Percentiles rank a stretch among this genome's conserved stretches.
phyloP scores from a whole-genome alignment of 2,113 vertebrate genomes.

The Copsychus sechellarum region DNA sequence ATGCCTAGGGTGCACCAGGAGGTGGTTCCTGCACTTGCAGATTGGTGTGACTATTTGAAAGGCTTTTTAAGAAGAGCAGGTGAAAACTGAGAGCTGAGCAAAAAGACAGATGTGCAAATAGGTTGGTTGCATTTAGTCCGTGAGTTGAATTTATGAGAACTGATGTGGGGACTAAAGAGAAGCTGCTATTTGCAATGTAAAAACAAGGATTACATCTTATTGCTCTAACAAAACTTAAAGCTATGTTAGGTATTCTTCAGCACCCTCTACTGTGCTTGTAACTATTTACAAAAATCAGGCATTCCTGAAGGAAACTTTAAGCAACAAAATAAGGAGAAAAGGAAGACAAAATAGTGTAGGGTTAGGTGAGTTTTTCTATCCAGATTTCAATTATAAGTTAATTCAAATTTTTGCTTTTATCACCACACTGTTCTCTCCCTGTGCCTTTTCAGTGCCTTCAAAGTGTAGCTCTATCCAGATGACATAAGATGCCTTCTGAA shows the following conservation, averaged over 20 bases:
- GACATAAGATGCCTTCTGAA: not conserved
- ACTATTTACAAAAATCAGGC: not conserved
- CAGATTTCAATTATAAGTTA: not conserved
- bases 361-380: not conserved
- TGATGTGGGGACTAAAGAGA: not conserved
- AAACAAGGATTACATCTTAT: not conserved
- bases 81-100: not conserved
- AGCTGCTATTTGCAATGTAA: not conserved
- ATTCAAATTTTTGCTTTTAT: not conserved
- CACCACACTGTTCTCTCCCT: not conserved
- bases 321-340: not conserved
- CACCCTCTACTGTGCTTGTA: not conserved
- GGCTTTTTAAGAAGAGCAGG: not conserved
- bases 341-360: not conserved
- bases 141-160: not conserved
- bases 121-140: not conserved
- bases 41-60: not conserved
- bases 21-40: not conserved
- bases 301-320: not conserved
- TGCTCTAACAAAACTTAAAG: not conserved
- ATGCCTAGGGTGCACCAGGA: not conserved
- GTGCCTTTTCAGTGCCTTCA: not conserved
- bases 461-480: not conserved
- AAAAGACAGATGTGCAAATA: not conserved
- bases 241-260: not conserved